A percentile compares a stretch with the other conserved stretches of the same genome.
Evolutionary conservation across 2,888 invertebrate species (phyloP).

Genomic region (Drosophila anomalata): DNA sequence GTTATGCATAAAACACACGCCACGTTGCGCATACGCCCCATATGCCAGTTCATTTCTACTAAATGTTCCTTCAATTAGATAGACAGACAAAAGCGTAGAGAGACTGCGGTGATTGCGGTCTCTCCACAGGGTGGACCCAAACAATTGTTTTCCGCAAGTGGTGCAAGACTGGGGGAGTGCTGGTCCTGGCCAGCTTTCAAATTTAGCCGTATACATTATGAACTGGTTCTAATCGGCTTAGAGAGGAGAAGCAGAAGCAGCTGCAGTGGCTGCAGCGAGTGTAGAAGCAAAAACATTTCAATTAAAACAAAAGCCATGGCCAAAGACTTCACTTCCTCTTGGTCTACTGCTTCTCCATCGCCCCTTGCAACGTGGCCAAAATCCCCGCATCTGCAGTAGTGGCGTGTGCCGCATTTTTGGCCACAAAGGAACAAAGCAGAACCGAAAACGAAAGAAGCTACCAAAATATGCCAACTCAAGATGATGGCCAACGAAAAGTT

Average conservation of each 20-base stretch:
- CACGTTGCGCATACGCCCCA: constrained; percentile 18
- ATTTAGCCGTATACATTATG: constrained; percentile 67
- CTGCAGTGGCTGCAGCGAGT: constrained; percentile 18
- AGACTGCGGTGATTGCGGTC: constrained; percentile 36
- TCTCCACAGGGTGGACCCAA: constrained; percentile 34
- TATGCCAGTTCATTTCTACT: constrained; percentile 13
- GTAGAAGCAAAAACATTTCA: constrained; percentile 67
- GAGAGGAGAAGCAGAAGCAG: constrained; percentile 31
- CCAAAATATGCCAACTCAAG: constrained; percentile 36
- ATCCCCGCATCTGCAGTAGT: constrained; percentile 2
- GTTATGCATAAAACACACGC: constrained; percentile 11
- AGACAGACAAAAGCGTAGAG: constrained; percentile 37
- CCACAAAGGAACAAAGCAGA: constrained; percentile 48
- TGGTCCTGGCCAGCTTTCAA: constrained; percentile 40
- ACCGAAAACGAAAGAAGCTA: constrained; percentile 16
- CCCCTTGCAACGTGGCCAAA: constrained; percentile 30
- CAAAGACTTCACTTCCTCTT: constrained; percentile 18
- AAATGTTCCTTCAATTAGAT: constrained; percentile 55
- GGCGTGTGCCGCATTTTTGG: constrained; percentile 52
- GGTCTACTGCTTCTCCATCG: background rate
- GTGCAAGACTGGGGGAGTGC: background rate
- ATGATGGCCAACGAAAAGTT: constrained; percentile 18
- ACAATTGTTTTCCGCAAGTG: constrained; percentile 52
- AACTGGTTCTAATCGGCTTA: constrained; percentile 70
- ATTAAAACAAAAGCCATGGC: constrained; percentile 68